Percentiles rank a stretch among this genome's conserved stretches.
Conservation (phyloP, 2,888 invertebrate genomes). For the Amblyteles armatorius region DNA sequence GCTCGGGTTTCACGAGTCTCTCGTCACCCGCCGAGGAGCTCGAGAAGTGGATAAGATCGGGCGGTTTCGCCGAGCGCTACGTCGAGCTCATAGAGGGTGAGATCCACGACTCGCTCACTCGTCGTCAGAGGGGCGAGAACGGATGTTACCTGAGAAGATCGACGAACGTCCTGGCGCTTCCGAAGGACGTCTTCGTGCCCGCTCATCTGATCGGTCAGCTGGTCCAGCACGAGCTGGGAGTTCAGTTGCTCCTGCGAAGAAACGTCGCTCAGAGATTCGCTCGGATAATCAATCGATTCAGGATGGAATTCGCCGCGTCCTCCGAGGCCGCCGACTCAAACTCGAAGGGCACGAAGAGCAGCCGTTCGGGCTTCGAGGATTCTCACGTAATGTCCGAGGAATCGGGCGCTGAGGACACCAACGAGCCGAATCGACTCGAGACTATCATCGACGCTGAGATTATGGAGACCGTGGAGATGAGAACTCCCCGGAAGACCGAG, state of each 20-base stretch:
- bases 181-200: slow-evolving; percentile 86
- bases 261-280: slow-evolving; percentile 85
- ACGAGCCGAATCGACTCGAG: slow-evolving; percentile 78
- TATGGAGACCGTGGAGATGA: slow-evolving; percentile 72
- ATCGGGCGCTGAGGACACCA: slow-evolving; percentile 75
- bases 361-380: slow-evolving; percentile 75
- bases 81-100: slow-evolving; percentile 95
- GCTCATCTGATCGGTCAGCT: slow-evolving; percentile 95
- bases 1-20: slow-evolving; percentile 85
- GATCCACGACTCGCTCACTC: slow-evolving; percentile 94
- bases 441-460: slow-evolving; percentile 82
- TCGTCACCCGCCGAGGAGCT: slow-evolving; percentile 81
- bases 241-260: slow-evolving; percentile 86
- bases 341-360: slow-evolving; percentile 73
- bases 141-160: slow-evolving; percentile 90
- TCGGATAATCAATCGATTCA: slow-evolving; percentile 82
- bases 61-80: slow-evolving; percentile 87
- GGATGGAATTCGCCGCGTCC: slow-evolving; percentile 74
- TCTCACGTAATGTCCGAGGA: slow-evolving; percentile 76
- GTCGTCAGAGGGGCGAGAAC: slow-evolving; percentile 92
- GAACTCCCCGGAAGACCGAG: slow-evolving; percentile 74
- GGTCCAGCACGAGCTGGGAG: slow-evolving; percentile 88
- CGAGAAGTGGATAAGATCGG: slow-evolving; percentile 81
- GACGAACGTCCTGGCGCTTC: slow-evolving; percentile 87
- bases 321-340: slow-evolving; percentile 73